Percentiles rank a stretch among this genome's conserved stretches.
phyloP scores from a whole-genome alignment of 2,797 vertebrate genomes.

The Helarctos malayanus region DNA sequence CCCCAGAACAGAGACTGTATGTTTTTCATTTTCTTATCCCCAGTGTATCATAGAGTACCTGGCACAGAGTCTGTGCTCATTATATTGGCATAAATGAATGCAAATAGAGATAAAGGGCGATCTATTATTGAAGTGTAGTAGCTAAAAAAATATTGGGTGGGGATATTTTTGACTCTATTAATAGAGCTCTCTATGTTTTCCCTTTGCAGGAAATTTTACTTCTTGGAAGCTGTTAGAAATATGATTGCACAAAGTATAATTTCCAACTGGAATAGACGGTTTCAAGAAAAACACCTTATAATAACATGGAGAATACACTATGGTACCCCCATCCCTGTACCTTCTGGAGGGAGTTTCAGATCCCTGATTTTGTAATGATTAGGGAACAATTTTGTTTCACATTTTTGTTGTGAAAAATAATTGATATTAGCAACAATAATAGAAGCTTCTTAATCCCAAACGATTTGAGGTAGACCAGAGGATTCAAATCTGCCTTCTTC shows the following conservation, averaged over 20 bases:
- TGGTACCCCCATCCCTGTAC: neutral
- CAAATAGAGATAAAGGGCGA: neutral
- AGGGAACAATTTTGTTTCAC: neutral
- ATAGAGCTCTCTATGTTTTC: neutral
- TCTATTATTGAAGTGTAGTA: slow-evolving; percentile 1
- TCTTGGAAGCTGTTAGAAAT: slow-evolving; percentile 20
- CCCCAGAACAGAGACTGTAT: neutral
- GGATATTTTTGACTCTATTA: neutral
- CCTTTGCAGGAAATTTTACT: neutral
- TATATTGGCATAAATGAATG: neutral
- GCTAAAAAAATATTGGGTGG: neutral
- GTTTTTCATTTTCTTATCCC: neutral
- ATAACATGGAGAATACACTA: neutral
- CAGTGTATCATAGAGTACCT: neutral
- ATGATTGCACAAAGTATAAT: neutral
- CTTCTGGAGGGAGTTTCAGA: neutral
- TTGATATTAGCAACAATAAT: neutral
- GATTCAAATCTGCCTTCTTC: neutral
- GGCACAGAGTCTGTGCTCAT: neutral
- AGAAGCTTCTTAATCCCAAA: neutral
- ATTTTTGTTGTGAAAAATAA: neutral
- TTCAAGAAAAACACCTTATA: neutral
- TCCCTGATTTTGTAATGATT: neutral
- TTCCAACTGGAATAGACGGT: neutral
- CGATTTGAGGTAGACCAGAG: neutral